Conservation (phyloP, 2,888 invertebrate species). For the Teinopalpus imperialis region DNA sequence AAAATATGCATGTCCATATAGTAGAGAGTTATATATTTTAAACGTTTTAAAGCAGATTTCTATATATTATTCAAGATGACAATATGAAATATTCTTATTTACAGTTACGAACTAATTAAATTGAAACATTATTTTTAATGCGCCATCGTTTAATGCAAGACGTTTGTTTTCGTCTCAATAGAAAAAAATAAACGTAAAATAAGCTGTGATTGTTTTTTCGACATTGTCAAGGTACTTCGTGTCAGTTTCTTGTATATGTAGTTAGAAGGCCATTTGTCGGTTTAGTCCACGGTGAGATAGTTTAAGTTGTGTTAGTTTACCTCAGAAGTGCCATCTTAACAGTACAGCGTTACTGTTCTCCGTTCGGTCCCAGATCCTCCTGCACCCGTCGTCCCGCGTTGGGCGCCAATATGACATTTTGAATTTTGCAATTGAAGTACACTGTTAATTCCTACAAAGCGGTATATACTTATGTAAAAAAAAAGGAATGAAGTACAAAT, state of each 20-base stretch:
- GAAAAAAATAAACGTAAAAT: conserved; percentile 39
- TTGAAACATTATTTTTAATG: conserved; percentile 46
- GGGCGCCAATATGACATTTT: conserved; percentile 37
- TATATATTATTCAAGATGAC: conserved; percentile 74
- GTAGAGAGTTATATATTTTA: conserved; percentile 71
- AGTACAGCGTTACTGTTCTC: conserved; percentile 32
- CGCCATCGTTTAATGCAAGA: conserved; percentile 40
- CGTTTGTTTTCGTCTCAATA: conserved; percentile 39
- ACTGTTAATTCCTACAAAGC: conserved; percentile 19
- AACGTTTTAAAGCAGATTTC: conserved; percentile 73
- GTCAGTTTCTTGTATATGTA: conserved; percentile 34
- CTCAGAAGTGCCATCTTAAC: conserved; percentile 70
- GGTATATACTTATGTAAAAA: conserved; percentile 28
- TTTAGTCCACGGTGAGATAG: conserved; percentile 40
- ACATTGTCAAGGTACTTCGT: conserved; percentile 62
- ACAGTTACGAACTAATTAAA: conserved; percentile 60
- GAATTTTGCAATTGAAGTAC: conserved; percentile 11
- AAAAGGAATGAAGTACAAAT: conserved; percentile 69
- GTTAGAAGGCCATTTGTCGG: conserved; percentile 33
- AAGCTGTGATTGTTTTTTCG: conserved; percentile 62
- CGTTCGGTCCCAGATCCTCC: conserved; percentile 22
- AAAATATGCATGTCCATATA: conserved; percentile 66
- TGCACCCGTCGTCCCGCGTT: conserved; percentile 30
- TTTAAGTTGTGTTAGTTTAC: conserved; percentile 67
- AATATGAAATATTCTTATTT: conserved; percentile 78